Base-by-base conservation (phyloP, 2,888 invertebrate species). In the Lordiphosa fenestrarum region DNA sequence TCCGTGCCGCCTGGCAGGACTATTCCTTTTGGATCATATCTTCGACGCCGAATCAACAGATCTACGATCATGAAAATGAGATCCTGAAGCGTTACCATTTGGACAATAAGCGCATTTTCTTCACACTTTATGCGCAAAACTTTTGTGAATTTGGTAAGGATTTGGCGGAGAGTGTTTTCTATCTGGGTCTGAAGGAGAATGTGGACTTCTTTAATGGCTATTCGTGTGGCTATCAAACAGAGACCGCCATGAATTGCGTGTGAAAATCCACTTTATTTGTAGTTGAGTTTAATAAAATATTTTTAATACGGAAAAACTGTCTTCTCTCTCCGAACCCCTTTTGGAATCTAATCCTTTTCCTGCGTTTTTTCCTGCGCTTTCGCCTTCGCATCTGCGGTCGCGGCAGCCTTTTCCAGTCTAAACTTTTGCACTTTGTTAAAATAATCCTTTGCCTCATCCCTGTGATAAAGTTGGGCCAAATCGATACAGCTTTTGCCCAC, bases 71-170 rank as follows among this genome's bases (percentile, higher is more conserved):
- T 23, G 89, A 89, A 56, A 85, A 89, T 55, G 67, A 75, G 3
- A 82, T 88, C 15, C 71, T 89, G 0, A 75, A 68, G 7, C 69
- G 71, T 0, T 80, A 84, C 40, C 69, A 85, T 10, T 53, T 89
- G 38, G 80, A 71, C 58, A 88, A 87, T 35, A 85, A 85, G 49
- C 84, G 77, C 1, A 49, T 89, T 6, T 87, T 88, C 53, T 89
- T 87, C 19, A 87, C 88, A 0, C 66, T 89, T 0, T 89, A 84
- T 33, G 89, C 85, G 0, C 89, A 89, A 56, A 88, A 88, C 39
- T 88, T 88, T 52, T 89, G 89, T 47, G 86, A 88, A 23, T 88
- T 88, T 55, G 88, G 88, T 44, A 86, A 85, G 48, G 84, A 86
- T 30, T 59, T 89, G 42, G 87, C 89, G 0, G 88, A 88, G 25